Base-by-base conservation (phyloP, 2,797 vertebrate genomes). In the Distichodus sexfasciatus region DNA sequence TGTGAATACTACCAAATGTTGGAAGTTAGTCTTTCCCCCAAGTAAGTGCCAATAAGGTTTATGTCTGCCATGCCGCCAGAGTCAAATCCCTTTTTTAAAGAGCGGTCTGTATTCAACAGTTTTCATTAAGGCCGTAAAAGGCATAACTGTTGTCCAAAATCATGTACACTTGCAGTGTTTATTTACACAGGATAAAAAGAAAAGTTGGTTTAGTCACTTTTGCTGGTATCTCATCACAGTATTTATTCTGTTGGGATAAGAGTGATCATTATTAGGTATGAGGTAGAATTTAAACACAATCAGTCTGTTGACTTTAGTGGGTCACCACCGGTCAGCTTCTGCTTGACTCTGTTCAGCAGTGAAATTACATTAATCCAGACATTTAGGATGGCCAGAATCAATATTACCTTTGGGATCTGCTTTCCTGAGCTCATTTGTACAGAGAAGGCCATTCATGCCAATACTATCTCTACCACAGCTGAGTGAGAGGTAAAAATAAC, bases 401-500 rank as follows among this genome's bases (percentile, higher is more conserved):
- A 40, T 14, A 23, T 1, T 19, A 33, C 35, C 28, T 4, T 24
- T 60, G 8, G 36, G 11, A 23, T 19, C 44, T 28, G 14, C 21
- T 47, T 72, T 41, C 15, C 12, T 60, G 9, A 10, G 15, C 24
- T 66, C 64, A 57, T 73, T 67, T 73, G 68, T 65, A 21, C 55
- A 59, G 66, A 71, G 54, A 60, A 61, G 59, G 31, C 78, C 47
- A 61, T 69, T 72, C 33, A 26, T 72, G 61, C 63, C 75, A 62
- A 50, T 76, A 77, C 63, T 72, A 68, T 73, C 76, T 70, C 38
- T 67, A 46, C 33, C 72, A 72, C 53, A 64, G 75, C 62, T 75
- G 66, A 69, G 44, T 29, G 59, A 73, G 63, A 38, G 43, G 67
- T 78, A 78, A 78, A 76, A 80, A 80, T 80, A 80, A 67, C 54